Evolutionary conservation across 2,797 vertebrate species (phyloP).

Genomic region (Micropoecilia bifurca): DNA sequence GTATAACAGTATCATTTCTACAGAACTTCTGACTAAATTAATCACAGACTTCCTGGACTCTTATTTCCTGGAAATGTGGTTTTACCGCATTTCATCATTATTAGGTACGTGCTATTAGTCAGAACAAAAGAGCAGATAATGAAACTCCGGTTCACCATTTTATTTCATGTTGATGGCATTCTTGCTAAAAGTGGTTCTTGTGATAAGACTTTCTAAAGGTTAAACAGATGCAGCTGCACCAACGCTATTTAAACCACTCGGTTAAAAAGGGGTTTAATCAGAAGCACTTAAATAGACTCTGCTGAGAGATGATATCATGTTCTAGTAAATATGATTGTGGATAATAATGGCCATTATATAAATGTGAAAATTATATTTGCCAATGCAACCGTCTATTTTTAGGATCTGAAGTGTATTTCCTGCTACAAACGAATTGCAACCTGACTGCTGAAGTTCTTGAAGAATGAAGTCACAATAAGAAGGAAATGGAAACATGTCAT

Average conservation of each 20-base stretch:
- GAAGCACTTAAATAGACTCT: neutral
- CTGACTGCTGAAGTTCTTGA: neutral
- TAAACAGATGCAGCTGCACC: constrained; percentile 12
- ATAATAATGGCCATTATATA: neutral
- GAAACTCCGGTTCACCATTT: neutral
- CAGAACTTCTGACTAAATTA: neutral
- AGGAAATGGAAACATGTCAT: neutral
- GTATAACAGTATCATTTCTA: neutral
- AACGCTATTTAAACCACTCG: neutral
- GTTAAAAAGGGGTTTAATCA: neutral
- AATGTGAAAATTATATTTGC: neutral
- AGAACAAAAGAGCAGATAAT: neutral
- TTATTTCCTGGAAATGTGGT: neutral
- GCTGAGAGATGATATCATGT: neutral
- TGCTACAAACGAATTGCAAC: neutral
- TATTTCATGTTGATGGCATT: neutral
- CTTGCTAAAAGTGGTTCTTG: neutral
- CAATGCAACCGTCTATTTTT: neutral
- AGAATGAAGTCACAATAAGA: neutral
- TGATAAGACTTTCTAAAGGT: neutral
- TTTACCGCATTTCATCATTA: neutral
- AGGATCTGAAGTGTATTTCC: neutral
- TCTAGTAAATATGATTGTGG: neutral
- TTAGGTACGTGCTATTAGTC: neutral
- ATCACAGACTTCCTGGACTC: neutral